Evolutionary conservation across 2,797 vertebrate genomes (phyloP), one percentile per base, ranked within the genome.

Genomic region (Tauraco hartlaubi): DNA sequence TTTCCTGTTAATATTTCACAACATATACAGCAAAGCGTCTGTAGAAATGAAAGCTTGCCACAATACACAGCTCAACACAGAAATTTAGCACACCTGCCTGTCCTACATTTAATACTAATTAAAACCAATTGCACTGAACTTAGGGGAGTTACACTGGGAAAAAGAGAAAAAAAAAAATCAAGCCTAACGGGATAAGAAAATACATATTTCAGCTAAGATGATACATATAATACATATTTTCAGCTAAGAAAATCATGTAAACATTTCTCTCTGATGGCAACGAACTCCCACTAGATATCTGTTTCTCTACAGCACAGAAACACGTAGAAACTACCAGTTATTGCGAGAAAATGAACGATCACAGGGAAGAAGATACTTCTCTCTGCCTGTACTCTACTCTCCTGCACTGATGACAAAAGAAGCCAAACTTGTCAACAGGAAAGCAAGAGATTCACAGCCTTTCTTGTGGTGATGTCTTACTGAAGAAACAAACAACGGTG

Each of bases 1-100:
- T 96, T 88, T 87, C 96, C 99, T 99, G 96, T 88, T 44, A 81
- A 63, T 26, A 79, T 91, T 91, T 43, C 67, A 91, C 39, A 87
- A 46, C 13, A 49, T 2, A 71, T 44, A 43, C 5, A 91, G 37
- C 12, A 55, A 85, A 71, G 64, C 66, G 71, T 0, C 0, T 21
- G 11, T 35, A 71, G 48, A 83, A 63, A 35, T 14, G 64, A 89
- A 59, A 51, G 77, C 58, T 8, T 33, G 10, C 31, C 3, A 12
- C 28, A 41, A 44, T 22, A 48, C 23, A 51, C 31, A 83, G 56
- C 35, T 77, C 56, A 82, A 85, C 72, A 1, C 26, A 88, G 56
- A 74, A 63, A 28, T 25, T 11, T 26, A 81, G n/a, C 52, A 64
- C 66, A 85, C 37, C 56, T 87, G 33, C 13, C 37, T 90, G n/a